These are phyloP conservation scores for Diarsia dahlii DNA, from an alignment of 2,888 invertebrate genomes.

Conservation along the genomic window DNA sequence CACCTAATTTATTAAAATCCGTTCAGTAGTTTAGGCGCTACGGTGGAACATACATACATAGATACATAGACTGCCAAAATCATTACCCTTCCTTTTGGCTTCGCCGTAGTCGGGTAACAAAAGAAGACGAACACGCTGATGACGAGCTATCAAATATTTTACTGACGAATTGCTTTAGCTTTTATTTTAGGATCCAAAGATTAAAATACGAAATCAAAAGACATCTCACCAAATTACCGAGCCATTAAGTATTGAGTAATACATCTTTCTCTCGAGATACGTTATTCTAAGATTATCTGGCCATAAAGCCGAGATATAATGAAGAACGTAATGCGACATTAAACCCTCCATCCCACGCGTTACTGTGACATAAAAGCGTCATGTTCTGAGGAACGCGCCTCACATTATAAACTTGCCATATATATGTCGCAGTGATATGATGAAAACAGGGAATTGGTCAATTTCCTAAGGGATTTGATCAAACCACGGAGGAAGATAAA, in stretches of 20 bases:
- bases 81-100: too few species aligned
- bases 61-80: too few species aligned
- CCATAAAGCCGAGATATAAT: conserved; percentile 54
- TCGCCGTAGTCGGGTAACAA: too few species aligned
- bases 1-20: too few species aligned
- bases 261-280: conserved; percentile 23
- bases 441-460: too few species aligned
- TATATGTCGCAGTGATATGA: too few species aligned
- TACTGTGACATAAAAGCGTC: conserved; percentile 42
- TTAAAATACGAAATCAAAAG: background rate
- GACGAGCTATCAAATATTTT: background rate
- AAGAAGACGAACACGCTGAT: too few species aligned
- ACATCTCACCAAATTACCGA: background rate
- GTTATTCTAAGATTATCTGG: conserved; percentile 39
- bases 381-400: conserved; percentile 8
- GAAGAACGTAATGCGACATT: conserved; percentile 47
- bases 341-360: conserved; percentile 20
- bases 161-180: background rate
- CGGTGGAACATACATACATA: too few species aligned
- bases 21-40: too few species aligned
- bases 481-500: too few species aligned
- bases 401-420: conserved; percentile 41
- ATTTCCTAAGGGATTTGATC: too few species aligned
- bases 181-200: background rate
- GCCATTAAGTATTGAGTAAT: background rate